These are phyloP conservation scores for Ochropacha duplaris DNA, from an alignment of 2,888 invertebrate species.

Conservation along the genomic window DNA sequence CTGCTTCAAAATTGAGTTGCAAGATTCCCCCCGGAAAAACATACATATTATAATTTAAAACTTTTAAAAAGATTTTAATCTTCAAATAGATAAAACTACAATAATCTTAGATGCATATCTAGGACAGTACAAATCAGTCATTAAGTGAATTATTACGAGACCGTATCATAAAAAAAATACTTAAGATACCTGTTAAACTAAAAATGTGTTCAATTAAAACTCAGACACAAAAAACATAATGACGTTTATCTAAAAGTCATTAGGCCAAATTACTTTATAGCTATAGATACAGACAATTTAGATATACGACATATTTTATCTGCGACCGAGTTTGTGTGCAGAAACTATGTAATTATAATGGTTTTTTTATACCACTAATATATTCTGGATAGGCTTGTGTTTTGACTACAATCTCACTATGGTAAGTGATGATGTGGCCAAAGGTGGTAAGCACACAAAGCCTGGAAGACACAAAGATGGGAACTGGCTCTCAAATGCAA, in stretches of 20 bases:
- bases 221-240: constrained; percentile 23
- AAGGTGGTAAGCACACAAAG: too few species aligned
- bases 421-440: too few species aligned
- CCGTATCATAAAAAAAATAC: not conserved
- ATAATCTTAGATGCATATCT: not conserved
- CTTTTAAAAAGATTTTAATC: too few species aligned
- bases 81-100: too few species aligned
- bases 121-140: not conserved
- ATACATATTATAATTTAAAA: too few species aligned
- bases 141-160: not conserved
- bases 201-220: constrained; percentile 17
- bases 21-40: too few species aligned
- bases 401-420: too few species aligned
- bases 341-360: not conserved
- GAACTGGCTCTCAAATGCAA: too few species aligned
- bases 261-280: constrained; percentile 16
- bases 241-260: constrained; percentile 30
- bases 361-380: too few species aligned
- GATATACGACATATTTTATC: constrained; percentile 15
- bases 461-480: too few species aligned
- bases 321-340: not conserved
- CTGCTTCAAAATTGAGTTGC: too few species aligned
- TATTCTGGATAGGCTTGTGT: too few species aligned
- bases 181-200: not conserved
- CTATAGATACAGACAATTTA: constrained; percentile 12